These are phyloP conservation scores for Chrysomela aeneicollis DNA, from an alignment of 2,888 invertebrate genomes.

Conservation along the genomic window DNA sequence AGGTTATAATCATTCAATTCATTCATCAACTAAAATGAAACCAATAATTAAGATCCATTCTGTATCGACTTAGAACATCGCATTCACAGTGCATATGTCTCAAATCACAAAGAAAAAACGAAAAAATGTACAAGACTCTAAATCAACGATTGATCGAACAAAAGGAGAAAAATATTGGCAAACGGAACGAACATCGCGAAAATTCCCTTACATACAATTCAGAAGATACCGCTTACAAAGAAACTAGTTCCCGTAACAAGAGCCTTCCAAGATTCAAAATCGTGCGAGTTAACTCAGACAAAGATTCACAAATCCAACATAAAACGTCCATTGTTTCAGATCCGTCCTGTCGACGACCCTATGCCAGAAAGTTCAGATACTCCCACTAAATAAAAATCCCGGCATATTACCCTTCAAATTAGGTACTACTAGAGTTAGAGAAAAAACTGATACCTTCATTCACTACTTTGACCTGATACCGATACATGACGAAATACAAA, in stretches of 20 bases:
- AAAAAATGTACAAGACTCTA: neutral
- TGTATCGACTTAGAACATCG: neutral
- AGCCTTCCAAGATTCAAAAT: neutral
- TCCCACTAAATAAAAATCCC: constrained; percentile 1
- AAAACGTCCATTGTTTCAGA: constrained; percentile 9
- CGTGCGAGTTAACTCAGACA: neutral
- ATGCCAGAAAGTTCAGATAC: constrained; percentile 7
- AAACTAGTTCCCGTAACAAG: neutral
- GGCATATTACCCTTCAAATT: constrained; percentile 9
- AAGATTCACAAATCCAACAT: neutral
- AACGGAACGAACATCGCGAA: neutral
- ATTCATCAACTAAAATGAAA: constrained; percentile 6
- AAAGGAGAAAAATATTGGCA: constrained; percentile 3
- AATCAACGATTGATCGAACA: neutral
- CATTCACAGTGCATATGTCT: neutral
- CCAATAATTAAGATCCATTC: constrained; percentile 7
- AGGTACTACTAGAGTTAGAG: neutral
- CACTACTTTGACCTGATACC: neutral
- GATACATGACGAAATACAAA: neutral
- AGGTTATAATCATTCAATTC: constrained; percentile 6
- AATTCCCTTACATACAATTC: neutral
- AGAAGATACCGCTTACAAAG: neutral
- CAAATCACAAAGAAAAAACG: constrained; percentile 6
- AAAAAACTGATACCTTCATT: constrained; percentile 1
- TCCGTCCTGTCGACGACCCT: neutral